Conservation (phyloP, 2,113 vertebrate genomes). For the Herpailurus yagouaroundi region DNA sequence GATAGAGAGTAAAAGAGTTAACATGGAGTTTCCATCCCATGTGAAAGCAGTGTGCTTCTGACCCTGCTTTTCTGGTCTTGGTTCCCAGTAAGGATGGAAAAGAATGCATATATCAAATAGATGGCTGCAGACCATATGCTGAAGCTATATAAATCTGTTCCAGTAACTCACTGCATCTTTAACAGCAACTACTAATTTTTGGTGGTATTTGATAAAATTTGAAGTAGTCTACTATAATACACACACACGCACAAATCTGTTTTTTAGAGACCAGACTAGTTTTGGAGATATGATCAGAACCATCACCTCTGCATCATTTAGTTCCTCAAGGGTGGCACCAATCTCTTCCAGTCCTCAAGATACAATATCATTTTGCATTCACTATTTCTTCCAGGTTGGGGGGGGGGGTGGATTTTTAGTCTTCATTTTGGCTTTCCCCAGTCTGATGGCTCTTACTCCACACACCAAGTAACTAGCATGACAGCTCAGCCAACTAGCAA, state of each 20-base stretch:
- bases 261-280: neutral
- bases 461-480: neutral
- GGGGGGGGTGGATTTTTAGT: neutral
- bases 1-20: neutral
- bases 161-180: neutral
- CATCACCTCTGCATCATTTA: neutral
- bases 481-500: neutral
- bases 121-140: neutral
- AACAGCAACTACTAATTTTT: neutral
- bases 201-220: neutral
- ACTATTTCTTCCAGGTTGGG: neutral
- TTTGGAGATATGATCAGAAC: neutral
- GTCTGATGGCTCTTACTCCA: neutral
- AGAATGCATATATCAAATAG: neutral
- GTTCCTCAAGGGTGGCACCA: neutral
- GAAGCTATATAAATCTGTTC: neutral
- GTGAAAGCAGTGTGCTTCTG: neutral
- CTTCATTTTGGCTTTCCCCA: neutral
- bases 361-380: neutral
- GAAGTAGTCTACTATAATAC: neutral
- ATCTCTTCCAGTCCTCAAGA: neutral
- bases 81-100: neutral
- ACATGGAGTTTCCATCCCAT: neutral
- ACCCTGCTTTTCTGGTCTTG: neutral
- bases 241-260: neutral